Percentiles rank a stretch among this genome's conserved stretches.
Conservation (phyloP, 2,797 vertebrate species). For the Trematomus bernacchii region DNA sequence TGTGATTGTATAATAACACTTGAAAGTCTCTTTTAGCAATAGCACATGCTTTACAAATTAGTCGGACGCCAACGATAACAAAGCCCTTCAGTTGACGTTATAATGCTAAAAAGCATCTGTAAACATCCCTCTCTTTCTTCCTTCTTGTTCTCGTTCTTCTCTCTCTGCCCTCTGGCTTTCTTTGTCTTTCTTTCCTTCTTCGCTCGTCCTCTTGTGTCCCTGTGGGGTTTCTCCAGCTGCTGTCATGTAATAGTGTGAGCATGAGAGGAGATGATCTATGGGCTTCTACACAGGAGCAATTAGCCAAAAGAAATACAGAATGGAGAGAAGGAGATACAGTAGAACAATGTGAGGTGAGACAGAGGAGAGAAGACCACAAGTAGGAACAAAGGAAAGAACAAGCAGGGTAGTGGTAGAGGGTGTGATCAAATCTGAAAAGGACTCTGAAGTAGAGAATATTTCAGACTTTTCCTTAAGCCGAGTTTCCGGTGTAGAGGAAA, state of each 20-base stretch:
- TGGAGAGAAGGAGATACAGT: slow-evolving; percentile 27
- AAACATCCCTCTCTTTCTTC: slow-evolving; percentile 10
- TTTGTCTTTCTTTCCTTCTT: slow-evolving; percentile 38
- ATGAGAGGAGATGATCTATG: slow-evolving; percentile 75
- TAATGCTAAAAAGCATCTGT: slow-evolving; percentile 26
- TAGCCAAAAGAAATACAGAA: slow-evolving; percentile 68
- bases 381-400: not conserved
- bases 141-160: not conserved
- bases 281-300: slow-evolving; percentile 68
- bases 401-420: not conserved
- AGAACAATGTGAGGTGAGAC: slow-evolving; percentile 16
- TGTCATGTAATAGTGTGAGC: slow-evolving; percentile 72
- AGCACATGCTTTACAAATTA: slow-evolving; percentile 18
- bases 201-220: slow-evolving; percentile 36
- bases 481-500: slow-evolving; percentile 11
- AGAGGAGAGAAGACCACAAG: not conserved
- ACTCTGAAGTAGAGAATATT: slow-evolving; percentile 24
- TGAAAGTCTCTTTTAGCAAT: slow-evolving; percentile 35
- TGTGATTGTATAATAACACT: slow-evolving; percentile 27
- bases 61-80: slow-evolving; percentile 26
- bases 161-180: slow-evolving; percentile 26
- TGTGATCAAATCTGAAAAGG: slow-evolving; percentile 30
- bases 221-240: slow-evolving; percentile 72
- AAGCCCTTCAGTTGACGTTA: slow-evolving; percentile 11
- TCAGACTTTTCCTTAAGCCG: slow-evolving; percentile 34